These are phyloP conservation scores for Ernsta delagoae DNA, from an alignment of 2,888 invertebrate genomes.

Conservation along the genomic window DNA sequence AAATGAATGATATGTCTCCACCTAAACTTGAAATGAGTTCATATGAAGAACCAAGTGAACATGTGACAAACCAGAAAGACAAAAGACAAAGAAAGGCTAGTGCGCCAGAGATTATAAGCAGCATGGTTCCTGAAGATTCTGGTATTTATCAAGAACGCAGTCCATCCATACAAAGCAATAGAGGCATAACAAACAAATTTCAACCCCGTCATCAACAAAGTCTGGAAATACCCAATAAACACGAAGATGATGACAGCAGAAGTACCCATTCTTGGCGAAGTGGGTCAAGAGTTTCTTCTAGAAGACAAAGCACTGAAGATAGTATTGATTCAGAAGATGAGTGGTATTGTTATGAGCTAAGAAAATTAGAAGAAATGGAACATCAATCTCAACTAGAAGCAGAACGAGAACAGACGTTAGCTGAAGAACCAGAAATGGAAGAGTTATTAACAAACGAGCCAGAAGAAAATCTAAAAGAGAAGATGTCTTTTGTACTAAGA, in stretches of 20 bases:
- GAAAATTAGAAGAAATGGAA: conserved; percentile 94
- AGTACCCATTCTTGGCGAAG: conserved; percentile 96
- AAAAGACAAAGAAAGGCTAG: conserved; percentile 63
- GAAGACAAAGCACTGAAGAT: conserved; percentile 96
- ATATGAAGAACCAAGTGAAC: conserved; percentile 57
- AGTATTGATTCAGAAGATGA: conserved; percentile 97
- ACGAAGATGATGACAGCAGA: conserved; percentile 93
- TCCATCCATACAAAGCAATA: conserved; percentile 86
- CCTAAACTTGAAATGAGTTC: conserved; percentile 63
- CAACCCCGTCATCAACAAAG: conserved; percentile 90
- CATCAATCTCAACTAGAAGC: conserved; percentile 88
- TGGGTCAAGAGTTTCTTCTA: conserved; percentile 92
- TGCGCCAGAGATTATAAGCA: conserved; percentile 72
- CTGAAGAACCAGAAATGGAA: conserved; percentile 85
- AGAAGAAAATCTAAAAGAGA: conserved; percentile 89
- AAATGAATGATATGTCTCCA: conserved; percentile 72
- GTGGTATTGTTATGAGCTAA: conserved; percentile 95
- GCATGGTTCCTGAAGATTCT: conserved; percentile 77
- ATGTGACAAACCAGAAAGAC: conserved; percentile 56
- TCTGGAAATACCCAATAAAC: conserved; percentile 91
- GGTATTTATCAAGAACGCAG: conserved; percentile 85
- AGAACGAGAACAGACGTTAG: conserved; percentile 86
- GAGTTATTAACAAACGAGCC: conserved; percentile 80
- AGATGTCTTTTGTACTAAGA: conserved; percentile 91
- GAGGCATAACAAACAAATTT: conserved; percentile 85